Percentiles rank a stretch among this genome's conserved stretches.
These are phyloP conservation scores for Sisyra nigra DNA, from an alignment of 2,888 invertebrate genomes.

Conservation along the genomic window DNA sequence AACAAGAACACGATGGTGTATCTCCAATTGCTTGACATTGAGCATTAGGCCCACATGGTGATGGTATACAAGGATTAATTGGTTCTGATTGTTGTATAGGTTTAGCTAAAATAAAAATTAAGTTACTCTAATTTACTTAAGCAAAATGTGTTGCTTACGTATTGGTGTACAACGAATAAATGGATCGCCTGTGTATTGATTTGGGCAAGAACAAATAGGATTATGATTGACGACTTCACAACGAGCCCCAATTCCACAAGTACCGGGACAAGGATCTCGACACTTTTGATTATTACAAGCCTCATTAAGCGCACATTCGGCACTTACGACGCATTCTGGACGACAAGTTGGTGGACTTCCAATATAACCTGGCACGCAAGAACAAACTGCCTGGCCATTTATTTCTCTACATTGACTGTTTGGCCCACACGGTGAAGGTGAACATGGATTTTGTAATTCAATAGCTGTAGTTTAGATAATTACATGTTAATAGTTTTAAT, in stretches of 20 bases:
- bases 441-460: slow-evolving; percentile 28
- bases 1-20: slow-evolving; percentile 51
- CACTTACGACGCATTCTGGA: slow-evolving; percentile 56
- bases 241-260: slow-evolving; percentile 52
- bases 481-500: too few species aligned
- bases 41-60: slow-evolving; percentile 35
- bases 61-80: slow-evolving; percentile 45
- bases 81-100: slow-evolving; percentile 21
- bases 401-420: slow-evolving; percentile 53
- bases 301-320: slow-evolving; percentile 52
- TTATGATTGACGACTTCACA: slow-evolving; percentile 62
- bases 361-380: slow-evolving; percentile 47
- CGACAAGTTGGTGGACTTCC: slow-evolving; percentile 57
- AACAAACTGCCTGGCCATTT: slow-evolving; percentile 52
- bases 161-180: slow-evolving; percentile 43
- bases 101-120: too few species aligned
- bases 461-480: slow-evolving; percentile 16
- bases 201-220: slow-evolving; percentile 52
- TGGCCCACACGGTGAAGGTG: slow-evolving; percentile 50
- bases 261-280: slow-evolving; percentile 57
- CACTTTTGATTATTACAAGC: slow-evolving; percentile 65
- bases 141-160: too few species aligned
- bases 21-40: slow-evolving; percentile 33
- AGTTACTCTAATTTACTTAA: too few species aligned
- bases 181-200: slow-evolving; percentile 52